Evolutionary conservation across 1,140 invertebrate species (phyloP), one percentile per base, ranked within the genome.

Genomic region (Anadara kagoshimensis): DNA sequence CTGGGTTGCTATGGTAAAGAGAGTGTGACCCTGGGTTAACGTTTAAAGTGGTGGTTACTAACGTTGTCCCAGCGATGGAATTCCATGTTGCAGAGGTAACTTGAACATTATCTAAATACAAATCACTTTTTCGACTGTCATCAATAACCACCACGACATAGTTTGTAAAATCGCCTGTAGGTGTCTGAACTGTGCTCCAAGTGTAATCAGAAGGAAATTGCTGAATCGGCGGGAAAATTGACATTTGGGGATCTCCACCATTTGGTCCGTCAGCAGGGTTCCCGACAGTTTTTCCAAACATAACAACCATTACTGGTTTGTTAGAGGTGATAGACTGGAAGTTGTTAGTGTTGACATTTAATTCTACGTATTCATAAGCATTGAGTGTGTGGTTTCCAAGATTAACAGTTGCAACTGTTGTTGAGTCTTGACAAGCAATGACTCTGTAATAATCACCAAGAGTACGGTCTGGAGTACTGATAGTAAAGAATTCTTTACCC

Each of bases 151-250:
- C 58, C 12, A 79, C 24, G 3, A 69, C 67, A 64, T 79, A 75
- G 61, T 67, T 78, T 41, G 72, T 76, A n/a, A 76, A 73, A 43
- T 69, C 70, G 4, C 71, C 76, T 22, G 49, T 57, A 24, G 66
- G 61, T 10, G 67, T 71, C 59, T 78, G 20, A 8, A 76, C 57
- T 14, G 80, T 78, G 26, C 71, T 76, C 57, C 73, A 82, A 3
- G 75, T 77, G 75, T 82, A 82, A 47, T 79, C 78, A 1, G 72
- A 76, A 10, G 73, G 65, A 45, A 73, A 82, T 63, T 76, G 80
- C 11, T 65, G 58, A 7, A 69, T 64, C 1, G 80, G 71, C 10
- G 70, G 61, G 1, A 81, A 8, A 4, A 78, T 24, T 8, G 61
- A 69, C 66, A 82, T 76, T 47, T 75, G 71, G 0, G 82, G 80